Conservation (phyloP, 2,113 vertebrate genomes). For the Lepisosteus osseus region DNA sequence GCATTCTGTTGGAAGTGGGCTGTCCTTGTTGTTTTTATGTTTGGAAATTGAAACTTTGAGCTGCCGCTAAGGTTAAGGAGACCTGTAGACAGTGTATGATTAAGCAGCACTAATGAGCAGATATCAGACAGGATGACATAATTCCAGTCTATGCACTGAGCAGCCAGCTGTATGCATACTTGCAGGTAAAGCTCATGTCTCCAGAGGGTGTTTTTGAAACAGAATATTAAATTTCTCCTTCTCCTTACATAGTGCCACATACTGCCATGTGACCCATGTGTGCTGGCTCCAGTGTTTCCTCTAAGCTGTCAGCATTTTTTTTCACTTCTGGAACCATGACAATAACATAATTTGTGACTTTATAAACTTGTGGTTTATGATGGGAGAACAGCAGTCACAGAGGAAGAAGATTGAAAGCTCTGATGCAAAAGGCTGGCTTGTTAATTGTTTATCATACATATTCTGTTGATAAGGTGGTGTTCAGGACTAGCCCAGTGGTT, state of each 20-base stretch:
- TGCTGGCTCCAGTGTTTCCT: neutral
- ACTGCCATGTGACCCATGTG: neutral
- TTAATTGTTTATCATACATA: no score
- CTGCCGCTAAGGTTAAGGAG: constrained; percentile 53
- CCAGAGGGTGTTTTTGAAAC: constrained; percentile 58
- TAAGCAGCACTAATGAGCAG: constrained; percentile 67
- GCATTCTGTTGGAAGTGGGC: no score
- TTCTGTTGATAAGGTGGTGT: no score
- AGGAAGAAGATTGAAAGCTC: no score
- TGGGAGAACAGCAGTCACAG: no score
- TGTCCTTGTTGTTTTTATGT: neutral
- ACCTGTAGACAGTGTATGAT: constrained; percentile 59
- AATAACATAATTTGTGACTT: no score
- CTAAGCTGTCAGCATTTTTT: neutral
- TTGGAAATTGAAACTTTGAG: constrained; percentile 23
- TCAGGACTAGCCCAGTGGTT: no score
- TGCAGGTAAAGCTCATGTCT: constrained; percentile 75
- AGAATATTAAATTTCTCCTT: constrained; percentile 3
- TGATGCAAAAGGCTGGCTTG: no score
- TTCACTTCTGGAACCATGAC: neutral
- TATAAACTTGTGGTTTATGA: no score
- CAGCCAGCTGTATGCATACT: constrained; percentile 74
- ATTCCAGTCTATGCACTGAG: constrained; percentile 73
- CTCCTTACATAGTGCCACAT: neutral
- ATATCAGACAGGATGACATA: constrained; percentile 67